Evolutionary conservation across 2,113 vertebrate species (phyloP).

Genomic region (Catagonus wagneri): DNA sequence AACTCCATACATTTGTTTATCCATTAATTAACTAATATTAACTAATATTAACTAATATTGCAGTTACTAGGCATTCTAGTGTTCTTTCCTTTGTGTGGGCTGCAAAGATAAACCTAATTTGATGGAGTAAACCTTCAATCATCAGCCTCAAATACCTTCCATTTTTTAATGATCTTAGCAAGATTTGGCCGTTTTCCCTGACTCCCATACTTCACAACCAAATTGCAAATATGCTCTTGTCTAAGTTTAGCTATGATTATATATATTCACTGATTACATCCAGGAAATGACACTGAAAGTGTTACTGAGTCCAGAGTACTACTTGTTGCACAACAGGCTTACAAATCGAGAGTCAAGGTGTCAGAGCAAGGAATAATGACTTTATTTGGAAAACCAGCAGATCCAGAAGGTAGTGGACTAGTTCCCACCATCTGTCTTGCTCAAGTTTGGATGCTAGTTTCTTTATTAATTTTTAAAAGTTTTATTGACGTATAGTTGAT

Average conservation of each 20-base stretch:
- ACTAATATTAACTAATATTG: not conserved
- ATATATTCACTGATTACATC: conserved; percentile 3
- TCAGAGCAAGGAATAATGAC: not conserved
- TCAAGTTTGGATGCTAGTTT: not conserved
- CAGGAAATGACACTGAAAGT: not conserved
- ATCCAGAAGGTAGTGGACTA: not conserved
- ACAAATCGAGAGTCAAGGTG: not conserved
- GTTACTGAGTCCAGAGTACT: not conserved
- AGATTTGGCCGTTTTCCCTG: not conserved
- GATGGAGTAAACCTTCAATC: not conserved
- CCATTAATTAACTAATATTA: not conserved
- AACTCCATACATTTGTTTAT: not conserved
- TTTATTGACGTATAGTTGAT: too few relatives aligned
- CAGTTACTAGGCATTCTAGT: not conserved
- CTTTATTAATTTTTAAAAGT: not conserved
- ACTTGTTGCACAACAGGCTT: accelerated
- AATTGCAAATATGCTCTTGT: not conserved
- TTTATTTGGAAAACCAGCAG: not conserved
- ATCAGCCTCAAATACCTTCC: not conserved
- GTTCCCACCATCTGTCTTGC: not conserved
- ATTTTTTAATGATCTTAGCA: not conserved
- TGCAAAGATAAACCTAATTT: not conserved
- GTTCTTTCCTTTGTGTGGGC: not conserved
- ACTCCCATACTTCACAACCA: not conserved
- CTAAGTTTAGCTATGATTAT: not conserved